Conservation (phyloP, 2,888 invertebrate genomes). For the Apeira syringaria region DNA sequence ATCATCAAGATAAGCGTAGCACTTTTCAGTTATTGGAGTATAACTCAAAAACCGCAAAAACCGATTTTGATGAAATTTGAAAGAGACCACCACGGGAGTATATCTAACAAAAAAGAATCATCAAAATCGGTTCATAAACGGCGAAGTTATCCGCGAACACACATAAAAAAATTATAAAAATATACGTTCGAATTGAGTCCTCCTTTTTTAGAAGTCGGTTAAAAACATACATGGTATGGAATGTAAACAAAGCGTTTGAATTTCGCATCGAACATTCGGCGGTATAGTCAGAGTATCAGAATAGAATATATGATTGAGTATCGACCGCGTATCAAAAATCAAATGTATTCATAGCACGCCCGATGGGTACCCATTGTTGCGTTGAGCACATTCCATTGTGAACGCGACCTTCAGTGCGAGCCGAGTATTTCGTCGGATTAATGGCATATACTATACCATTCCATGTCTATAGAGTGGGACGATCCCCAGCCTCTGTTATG, state of each 20-base stretch:
- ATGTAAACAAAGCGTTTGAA: constrained; percentile 17
- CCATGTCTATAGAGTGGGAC: constrained; percentile 37
- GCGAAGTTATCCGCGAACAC: too few species aligned
- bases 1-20: too few species aligned
- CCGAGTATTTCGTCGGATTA: constrained; percentile 29
- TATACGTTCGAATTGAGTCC: too few species aligned
- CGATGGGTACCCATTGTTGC: constrained; percentile 57
- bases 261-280: constrained; percentile 18
- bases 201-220: too few species aligned
- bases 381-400: constrained; percentile 60
- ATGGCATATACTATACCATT: constrained; percentile 20
- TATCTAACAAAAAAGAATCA: too few species aligned
- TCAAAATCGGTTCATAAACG: too few species aligned
- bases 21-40: too few species aligned
- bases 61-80: too few species aligned
- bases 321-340: constrained; percentile 45
- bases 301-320: constrained; percentile 32
- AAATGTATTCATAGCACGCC: constrained; percentile 60
- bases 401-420: constrained; percentile 62
- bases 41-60: too few species aligned
- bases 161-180: too few species aligned
- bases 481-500: constrained; percentile 27
- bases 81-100: too few species aligned
- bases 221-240: constrained; percentile 15
- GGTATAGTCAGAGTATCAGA: constrained; percentile 32